Conservation (phyloP, 2,797 vertebrate genomes). For the Echiichthys vipera region DNA sequence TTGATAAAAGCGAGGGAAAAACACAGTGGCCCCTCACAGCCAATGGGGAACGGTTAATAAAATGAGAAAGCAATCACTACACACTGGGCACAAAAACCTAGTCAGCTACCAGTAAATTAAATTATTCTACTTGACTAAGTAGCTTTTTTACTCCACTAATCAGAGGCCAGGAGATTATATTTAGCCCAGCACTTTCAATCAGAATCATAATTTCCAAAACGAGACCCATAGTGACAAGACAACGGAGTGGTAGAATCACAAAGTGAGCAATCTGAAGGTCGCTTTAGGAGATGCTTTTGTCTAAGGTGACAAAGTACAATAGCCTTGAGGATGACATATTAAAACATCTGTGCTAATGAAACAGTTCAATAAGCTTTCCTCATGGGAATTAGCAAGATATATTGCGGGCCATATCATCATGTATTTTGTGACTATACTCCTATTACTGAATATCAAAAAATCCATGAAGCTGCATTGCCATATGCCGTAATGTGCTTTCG, state of each 20-base stretch:
- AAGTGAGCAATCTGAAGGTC: constrained; percentile 32
- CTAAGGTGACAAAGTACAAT: constrained; percentile 15
- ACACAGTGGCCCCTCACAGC: not conserved
- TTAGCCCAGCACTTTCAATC: constrained; percentile 42
- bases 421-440: constrained; percentile 6
- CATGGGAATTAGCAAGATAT: constrained; percentile 1
- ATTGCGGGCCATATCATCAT: not conserved
- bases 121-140: constrained; percentile 33
- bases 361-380: constrained; percentile 3
- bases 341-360: constrained; percentile 27
- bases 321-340: constrained; percentile 11
- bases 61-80: constrained; percentile 40
- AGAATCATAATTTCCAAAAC: constrained; percentile 37
- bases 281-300: constrained; percentile 24
- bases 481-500: not conserved
- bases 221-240: not conserved
- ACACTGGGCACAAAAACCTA: constrained; percentile 2
- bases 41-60: constrained; percentile 29
- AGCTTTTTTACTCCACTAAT: constrained; percentile 52
- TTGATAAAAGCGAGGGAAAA: constrained; percentile 18
- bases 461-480: constrained; percentile 6
- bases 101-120: constrained; percentile 31
- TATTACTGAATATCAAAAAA: constrained; percentile 18
- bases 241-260: not conserved
- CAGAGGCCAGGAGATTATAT: constrained; percentile 24